These are phyloP conservation scores for Sesia bembeciformis DNA, from an alignment of 2,888 invertebrate species.

Conservation along the genomic window DNA sequence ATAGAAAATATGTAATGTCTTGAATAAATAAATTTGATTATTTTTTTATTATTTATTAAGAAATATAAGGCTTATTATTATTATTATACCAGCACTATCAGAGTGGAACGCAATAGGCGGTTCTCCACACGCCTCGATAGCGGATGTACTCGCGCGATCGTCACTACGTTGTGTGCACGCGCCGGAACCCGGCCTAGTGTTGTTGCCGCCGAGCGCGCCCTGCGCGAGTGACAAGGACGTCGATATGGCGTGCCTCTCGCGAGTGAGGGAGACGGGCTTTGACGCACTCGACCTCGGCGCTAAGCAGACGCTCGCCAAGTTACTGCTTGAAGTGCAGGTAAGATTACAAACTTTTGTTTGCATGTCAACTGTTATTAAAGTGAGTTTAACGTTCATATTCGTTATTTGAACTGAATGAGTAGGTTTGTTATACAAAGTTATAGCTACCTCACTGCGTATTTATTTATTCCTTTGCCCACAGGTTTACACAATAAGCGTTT, in stretches of 20 bases:
- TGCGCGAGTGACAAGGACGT: not conserved
- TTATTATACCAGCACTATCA: slow-evolving; percentile 12
- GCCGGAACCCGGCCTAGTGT: slow-evolving; percentile 82
- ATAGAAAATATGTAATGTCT: too few species aligned
- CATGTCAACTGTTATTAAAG: too few species aligned
- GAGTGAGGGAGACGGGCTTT: slow-evolving; percentile 17
- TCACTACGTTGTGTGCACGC: slow-evolving; percentile 83
- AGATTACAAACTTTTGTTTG: not conserved
- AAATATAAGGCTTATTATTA: too few species aligned
- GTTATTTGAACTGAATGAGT: too few species aligned
- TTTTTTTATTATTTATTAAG: too few species aligned
- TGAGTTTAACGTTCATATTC: too few species aligned
- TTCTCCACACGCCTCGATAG: slow-evolving; percentile 9
- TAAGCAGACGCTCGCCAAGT: slow-evolving; percentile 71
- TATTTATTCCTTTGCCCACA: too few species aligned
- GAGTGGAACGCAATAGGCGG: slow-evolving; percentile 12
- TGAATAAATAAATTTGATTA: too few species aligned
- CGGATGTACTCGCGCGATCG: slow-evolving; percentile 55
- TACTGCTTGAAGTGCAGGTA: slow-evolving; percentile 56
- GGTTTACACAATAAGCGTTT: too few species aligned
- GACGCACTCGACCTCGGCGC: slow-evolving; percentile 43
- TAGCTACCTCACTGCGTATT: too few species aligned
- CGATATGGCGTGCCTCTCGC: slow-evolving; percentile 12
- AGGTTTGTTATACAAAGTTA: too few species aligned
- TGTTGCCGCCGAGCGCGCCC: slow-evolving; percentile 67